Evolutionary conservation across 2,888 invertebrate species (phyloP).

Genomic region (Lapara coniferarum): DNA sequence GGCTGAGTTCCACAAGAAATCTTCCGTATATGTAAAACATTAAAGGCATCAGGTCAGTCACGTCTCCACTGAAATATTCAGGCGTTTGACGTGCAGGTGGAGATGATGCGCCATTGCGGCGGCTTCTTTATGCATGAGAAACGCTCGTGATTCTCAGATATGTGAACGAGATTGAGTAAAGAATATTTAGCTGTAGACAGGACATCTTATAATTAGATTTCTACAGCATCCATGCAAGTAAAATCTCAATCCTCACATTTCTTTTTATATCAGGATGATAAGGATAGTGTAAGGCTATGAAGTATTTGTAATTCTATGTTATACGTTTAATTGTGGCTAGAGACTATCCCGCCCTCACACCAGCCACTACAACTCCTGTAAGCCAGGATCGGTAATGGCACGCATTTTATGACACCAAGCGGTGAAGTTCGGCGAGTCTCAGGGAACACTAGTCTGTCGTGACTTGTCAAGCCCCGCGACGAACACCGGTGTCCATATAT

Average conservation of each 20-base stretch:
- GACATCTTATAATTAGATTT: neutral
- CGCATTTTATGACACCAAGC: too few relatives aligned
- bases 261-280: too few relatives aligned
- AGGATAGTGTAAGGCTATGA: too few relatives aligned
- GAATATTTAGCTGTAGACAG: conserved; percentile 19
- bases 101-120: conserved; percentile 59
- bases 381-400: too few relatives aligned
- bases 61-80: conserved; percentile 67
- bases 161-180: conserved; percentile 39
- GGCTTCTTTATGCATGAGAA: conserved; percentile 79
- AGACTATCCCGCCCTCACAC: too few relatives aligned
- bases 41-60: conserved; percentile 28
- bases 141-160: conserved; percentile 71
- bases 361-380: too few relatives aligned
- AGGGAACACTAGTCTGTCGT: too few relatives aligned
- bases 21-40: neutral
- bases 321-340: too few relatives aligned
- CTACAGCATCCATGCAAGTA: neutral
- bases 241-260: neutral
- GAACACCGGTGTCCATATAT: too few relatives aligned
- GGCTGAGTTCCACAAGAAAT: neutral
- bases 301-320: too few relatives aligned
- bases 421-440: too few relatives aligned
- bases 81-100: conserved; percentile 71
- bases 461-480: too few relatives aligned